Evolutionary conservation across 2,113 vertebrate genomes (phyloP), one percentile per base, ranked within the genome.

Genomic region (Tragelaphus scriptus): DNA sequence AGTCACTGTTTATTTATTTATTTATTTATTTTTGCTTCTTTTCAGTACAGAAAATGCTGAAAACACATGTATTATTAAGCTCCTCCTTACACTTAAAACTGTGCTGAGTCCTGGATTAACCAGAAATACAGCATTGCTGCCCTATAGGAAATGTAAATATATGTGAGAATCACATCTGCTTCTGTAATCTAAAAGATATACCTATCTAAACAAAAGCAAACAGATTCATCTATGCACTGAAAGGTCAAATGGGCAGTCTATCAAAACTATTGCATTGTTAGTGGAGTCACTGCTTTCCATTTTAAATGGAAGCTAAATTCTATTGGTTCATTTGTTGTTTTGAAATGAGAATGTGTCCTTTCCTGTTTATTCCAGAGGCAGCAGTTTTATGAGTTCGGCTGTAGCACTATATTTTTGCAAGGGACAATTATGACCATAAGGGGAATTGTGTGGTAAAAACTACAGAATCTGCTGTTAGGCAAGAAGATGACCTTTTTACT

Each of bases 401-500:
- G 59, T 95, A 97, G 92, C 96, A 92, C 91, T 98, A 91, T 97
- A 97, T 98, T 97, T 98, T 97, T 98, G 51, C 94, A 94, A 97
- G 97, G 97, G 97, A 98, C 97, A 95, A 95, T 98, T 97, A 98
- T 96, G 95, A 96, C 89, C 91, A 94, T 97, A 98, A 97, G 98
- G 96, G 97, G 98, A 98, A 97, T 96, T 97, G 94, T 94, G 82
- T 93, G 91, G 91, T 95, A 94, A 97, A 91, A 97, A 77, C 95
- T 90, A 92, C 14, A 77, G 97, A 97, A 97, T 97, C 93, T 97
- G 97, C 89, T 55, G 0, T 97, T 94, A 97, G 97, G 97, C 98
- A 97, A 96, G 96, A 98, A 94, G 95, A 97, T 97, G 97, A 98
- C 98, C 97, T 98, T 98, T 81, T 94, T 85, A 80, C 49, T 97